phyloP scores from a whole-genome alignment of 1,140 invertebrate genomes.

The Habropoda laboriosa region DNA sequence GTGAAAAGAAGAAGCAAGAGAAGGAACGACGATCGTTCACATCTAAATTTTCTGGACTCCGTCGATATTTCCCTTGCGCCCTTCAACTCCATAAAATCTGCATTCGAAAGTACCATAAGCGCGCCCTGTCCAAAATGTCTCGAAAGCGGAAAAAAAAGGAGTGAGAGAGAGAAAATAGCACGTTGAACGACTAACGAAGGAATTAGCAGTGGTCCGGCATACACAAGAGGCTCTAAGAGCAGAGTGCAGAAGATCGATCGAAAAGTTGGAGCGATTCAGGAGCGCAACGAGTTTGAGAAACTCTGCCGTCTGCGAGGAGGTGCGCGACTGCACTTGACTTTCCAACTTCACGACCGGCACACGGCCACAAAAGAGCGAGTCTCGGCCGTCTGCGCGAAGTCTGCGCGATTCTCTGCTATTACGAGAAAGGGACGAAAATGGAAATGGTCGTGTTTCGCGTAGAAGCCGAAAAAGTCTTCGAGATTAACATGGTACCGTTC shows the following conservation, averaged over 20 bases:
- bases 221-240: no score
- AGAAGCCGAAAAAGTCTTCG: not conserved
- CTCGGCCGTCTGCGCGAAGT: conserved; percentile 45
- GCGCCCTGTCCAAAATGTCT: no score
- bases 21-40: no score
- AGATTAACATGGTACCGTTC: not conserved
- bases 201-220: no score
- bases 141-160: no score
- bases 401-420: conserved; percentile 23
- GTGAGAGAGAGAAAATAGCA: no score
- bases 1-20: no score
- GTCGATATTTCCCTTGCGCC: no score
- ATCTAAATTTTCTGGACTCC: no score
- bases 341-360: conserved; percentile 61
- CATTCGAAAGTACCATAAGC: no score
- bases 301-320: conserved; percentile 61
- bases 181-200: not conserved
- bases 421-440: conserved; percentile 50
- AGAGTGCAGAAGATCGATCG: conserved; percentile 26
- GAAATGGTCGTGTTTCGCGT: not conserved
- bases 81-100: no score
- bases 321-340: conserved; percentile 66
- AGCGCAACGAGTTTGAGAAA: conserved; percentile 60
- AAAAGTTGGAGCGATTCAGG: conserved; percentile 35
- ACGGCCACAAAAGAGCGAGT: conserved; percentile 54